phyloP scores from a whole-genome alignment of 2,888 invertebrate species.

The Cephus runcator region DNA sequence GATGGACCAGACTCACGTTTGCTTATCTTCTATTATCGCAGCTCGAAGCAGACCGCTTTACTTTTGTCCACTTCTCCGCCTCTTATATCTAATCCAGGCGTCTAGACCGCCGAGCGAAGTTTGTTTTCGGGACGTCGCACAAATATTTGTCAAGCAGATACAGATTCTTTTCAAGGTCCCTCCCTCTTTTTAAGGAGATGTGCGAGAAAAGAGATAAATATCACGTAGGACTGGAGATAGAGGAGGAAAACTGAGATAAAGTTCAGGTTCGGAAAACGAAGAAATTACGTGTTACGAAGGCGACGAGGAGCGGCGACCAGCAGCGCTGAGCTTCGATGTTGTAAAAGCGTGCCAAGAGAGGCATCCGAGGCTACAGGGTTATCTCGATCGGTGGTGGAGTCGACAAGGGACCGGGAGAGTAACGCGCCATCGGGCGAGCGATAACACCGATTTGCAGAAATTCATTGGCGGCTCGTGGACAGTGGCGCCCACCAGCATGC shows the following conservation, averaged over 20 bases:
- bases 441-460: background rate
- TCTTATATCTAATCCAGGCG: background rate
- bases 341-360: slow-evolving; percentile 2
- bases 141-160: background rate
- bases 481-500: background rate
- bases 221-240: background rate
- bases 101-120: background rate
- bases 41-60: background rate
- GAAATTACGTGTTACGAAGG: background rate
- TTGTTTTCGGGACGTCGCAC: background rate
- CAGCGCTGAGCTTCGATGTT: background rate
- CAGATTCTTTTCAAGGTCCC: background rate
- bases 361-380: slow-evolving; percentile 26
- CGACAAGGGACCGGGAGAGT: background rate
- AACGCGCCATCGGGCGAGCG: background rate
- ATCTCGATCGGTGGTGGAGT: slow-evolving; percentile 17
- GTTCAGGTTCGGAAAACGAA: background rate
- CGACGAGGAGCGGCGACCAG: background rate
- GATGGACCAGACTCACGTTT: slow-evolving; percentile 24
- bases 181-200: background rate
- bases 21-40: slow-evolving; percentile 8
- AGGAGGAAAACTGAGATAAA: background rate
- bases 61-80: background rate
- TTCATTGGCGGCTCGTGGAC: background rate
- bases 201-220: background rate